Percentiles rank a stretch among this genome's conserved stretches.
Evolutionary conservation across 2,888 invertebrate species (phyloP).

Genomic region (Lycophotia porphyrea): DNA sequence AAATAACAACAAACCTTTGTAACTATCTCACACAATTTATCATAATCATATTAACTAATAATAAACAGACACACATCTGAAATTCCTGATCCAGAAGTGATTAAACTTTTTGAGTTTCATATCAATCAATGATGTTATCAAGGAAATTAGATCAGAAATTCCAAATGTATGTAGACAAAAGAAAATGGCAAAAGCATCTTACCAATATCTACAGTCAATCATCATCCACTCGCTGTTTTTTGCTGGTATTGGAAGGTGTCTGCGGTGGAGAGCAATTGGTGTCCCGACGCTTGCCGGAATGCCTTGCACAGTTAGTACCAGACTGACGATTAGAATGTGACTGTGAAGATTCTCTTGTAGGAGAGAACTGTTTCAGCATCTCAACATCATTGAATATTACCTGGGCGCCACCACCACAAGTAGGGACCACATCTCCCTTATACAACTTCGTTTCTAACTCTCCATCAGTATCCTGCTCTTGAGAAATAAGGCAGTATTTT

Average conservation of each 20-base stretch:
- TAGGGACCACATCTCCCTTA: slow-evolving; percentile 98
- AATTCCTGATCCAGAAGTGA: slow-evolving; percentile 6
- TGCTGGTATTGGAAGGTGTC: slow-evolving; percentile 86
- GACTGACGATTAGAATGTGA: slow-evolving; percentile 75
- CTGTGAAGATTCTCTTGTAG: slow-evolving; percentile 85
- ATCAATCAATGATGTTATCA: slow-evolving; percentile 14
- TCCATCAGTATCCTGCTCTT: slow-evolving; percentile 97
- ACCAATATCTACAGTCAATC: slow-evolving; percentile 68
- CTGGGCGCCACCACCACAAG: slow-evolving; percentile 98
- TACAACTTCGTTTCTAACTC: slow-evolving; percentile 97
- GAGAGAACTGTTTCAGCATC: slow-evolving; percentile 95
- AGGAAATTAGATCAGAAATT: slow-evolving; percentile 19
- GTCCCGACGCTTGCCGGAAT: slow-evolving; percentile 85
- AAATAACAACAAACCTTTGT: slow-evolving; percentile 46
- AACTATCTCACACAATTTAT: slow-evolving; percentile 45
- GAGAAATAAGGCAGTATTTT: slow-evolving; percentile 98
- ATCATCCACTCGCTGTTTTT: slow-evolving; percentile 85
- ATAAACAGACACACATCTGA: slow-evolving; percentile 24
- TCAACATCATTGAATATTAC: slow-evolving; percentile 99
- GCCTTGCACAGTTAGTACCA: slow-evolving; percentile 80
- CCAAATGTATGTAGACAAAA: slow-evolving; percentile 16
- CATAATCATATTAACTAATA: slow-evolving; percentile 19
- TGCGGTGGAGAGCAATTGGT: slow-evolving; percentile 84
- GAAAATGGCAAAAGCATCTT: slow-evolving; percentile 31
- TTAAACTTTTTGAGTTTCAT: not conserved